Base-by-base conservation (phyloP, 1,140 invertebrate genomes). In the Drosophila arizonae region DNA sequence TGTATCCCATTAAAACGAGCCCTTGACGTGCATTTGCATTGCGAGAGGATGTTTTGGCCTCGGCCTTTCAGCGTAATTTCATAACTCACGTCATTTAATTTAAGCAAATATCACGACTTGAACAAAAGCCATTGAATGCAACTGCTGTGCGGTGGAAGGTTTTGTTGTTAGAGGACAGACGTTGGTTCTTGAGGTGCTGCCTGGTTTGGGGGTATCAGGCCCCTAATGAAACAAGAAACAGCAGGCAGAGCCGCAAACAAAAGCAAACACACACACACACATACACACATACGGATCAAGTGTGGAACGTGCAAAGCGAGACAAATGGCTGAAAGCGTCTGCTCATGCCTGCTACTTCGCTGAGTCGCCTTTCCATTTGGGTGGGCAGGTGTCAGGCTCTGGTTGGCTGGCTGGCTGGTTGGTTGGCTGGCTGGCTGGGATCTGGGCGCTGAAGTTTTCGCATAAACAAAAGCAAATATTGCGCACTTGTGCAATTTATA, bases 401-500 rank as follows among this genome's bases (percentile, higher is more conserved):
- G 57, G 21, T 24, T 24, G 78, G 41, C 41, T 13, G 39, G 17
- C 1, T 17, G 17, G 17, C 17, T 17, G 17, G 43, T 5, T 45
- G 43, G 17, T 17, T 17, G 17, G 17, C 17, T 17, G 17, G 43
- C n/a, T 45, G 43, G 43, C 15, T 45, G 43, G 43, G 43, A n/a
- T 45, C 43, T 17, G 78, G 61, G 66, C 77, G 82, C 69, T 88
- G 70, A 84, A 88, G 84, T 87, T 87, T 87, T 87, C 82, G 84
- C 84, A 88, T 88, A 88, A 88, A 88, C 84, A 88, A 88, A 88
- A 81, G 84, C 88, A 90, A 90, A 90, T 90, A 90, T 90, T 90
- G 88, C 79, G 88, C 88, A 90, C 88, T 90, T 90, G 88, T 90
- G 88, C 89, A 90, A 89, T 90, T 90, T 90, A 90, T 90, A 90